phyloP scores from a whole-genome alignment of 1,140 invertebrate genomes.

The Diabrotica virgifera region DNA sequence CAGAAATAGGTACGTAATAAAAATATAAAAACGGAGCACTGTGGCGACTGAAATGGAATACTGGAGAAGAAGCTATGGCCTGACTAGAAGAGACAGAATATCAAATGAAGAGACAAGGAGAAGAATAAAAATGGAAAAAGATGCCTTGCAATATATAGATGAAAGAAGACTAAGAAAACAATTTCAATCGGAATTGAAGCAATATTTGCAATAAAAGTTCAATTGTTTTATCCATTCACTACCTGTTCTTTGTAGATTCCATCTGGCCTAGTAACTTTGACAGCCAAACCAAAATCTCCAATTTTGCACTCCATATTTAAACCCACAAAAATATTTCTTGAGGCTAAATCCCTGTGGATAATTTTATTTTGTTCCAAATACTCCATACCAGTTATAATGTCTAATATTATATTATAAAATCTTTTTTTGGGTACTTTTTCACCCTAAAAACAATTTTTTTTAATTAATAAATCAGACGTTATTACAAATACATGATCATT shows the following conservation, averaged over 20 bases:
- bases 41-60: no score
- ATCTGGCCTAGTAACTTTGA: not conserved
- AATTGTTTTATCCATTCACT: not conserved
- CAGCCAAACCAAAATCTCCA: slow-evolving; percentile 9
- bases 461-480: not conserved
- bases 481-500: no score
- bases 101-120: no score
- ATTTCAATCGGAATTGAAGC: no score
- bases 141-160: no score
- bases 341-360: slow-evolving; percentile 6
- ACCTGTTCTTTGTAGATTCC: slow-evolving; percentile 6
- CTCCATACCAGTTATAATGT: slow-evolving; percentile 10
- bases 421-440: not conserved
- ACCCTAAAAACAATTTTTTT: not conserved
- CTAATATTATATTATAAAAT: not conserved
- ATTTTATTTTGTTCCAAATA: not conserved
- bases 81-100: no score
- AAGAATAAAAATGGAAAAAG: no score
- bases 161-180: no score
- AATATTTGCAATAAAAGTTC: not conserved
- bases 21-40: no score
- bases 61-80: no score
- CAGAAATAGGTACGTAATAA: no score
- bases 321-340: slow-evolving; percentile 11
- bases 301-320: slow-evolving; percentile 11